phyloP scores from a whole-genome alignment of 2,888 invertebrate genomes.

The Protonemura montana region DNA sequence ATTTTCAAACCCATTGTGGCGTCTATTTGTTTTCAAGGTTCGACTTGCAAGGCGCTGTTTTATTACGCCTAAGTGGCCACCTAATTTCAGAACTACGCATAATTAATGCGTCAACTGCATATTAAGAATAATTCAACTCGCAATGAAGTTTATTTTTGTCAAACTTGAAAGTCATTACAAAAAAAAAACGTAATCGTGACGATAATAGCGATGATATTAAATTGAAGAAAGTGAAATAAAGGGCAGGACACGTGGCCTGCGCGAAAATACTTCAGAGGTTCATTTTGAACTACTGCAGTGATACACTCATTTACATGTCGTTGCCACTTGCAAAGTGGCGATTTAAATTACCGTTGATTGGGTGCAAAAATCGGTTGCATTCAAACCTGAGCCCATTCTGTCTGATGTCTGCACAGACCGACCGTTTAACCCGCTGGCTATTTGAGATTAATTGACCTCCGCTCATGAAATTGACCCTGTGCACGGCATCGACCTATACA shows the following conservation, averaged over 20 bases:
- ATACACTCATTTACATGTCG: neutral
- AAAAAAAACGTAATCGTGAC: neutral
- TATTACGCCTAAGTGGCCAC: neutral
- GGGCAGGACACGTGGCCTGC: neutral
- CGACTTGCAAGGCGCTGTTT: neutral
- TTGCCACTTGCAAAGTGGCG: neutral
- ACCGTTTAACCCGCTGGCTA: slow-evolving; percentile 12
- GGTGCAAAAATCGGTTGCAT: neutral
- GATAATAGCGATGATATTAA: neutral
- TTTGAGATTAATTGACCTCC: slow-evolving; percentile 12
- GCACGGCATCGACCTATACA: neutral
- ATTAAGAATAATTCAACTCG: neutral
- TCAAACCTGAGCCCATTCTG: neutral
- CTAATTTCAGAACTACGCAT: slow-evolving; percentile 7
- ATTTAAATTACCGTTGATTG: neutral
- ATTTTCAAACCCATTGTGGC: neutral
- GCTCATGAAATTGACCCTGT: slow-evolving; percentile 4
- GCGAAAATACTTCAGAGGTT: neutral
- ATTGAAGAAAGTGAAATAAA: neutral
- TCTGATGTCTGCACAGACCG: neutral
- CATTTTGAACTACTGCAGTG: neutral
- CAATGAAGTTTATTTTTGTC: neutral
- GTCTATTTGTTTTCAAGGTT: neutral
- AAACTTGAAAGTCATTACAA: neutral
- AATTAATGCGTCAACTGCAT: neutral